Conservation (phyloP, 2,797 vertebrate genomes). For the Urosaurus nigricauda region DNA sequence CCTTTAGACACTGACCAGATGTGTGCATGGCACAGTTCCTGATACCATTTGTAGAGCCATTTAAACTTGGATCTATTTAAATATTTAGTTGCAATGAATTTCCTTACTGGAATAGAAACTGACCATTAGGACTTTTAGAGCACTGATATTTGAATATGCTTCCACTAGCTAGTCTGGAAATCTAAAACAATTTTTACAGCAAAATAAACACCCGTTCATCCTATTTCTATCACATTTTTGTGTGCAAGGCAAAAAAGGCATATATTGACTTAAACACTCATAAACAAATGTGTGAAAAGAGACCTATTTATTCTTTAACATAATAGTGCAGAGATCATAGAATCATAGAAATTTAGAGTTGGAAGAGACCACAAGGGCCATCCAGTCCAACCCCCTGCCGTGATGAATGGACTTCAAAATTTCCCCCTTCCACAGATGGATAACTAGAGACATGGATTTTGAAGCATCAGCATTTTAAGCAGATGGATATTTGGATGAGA, state of each 20-base stretch:
- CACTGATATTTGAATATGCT: neutral
- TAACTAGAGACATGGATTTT: constrained; percentile 19
- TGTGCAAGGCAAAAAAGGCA: neutral
- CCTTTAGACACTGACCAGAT: constrained; percentile 20
- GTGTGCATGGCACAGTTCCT: neutral
- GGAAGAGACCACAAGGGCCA: too few species aligned
- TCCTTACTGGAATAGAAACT: neutral
- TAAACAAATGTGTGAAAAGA: neutral
- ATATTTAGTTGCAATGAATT: neutral
- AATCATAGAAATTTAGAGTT: too few species aligned
- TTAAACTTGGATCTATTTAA: constrained; percentile 14
- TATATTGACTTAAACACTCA: neutral
- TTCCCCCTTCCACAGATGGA: constrained; percentile 38
- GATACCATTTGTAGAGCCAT: neutral
- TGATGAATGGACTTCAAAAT: constrained; percentile 47
- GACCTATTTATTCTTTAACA: neutral
- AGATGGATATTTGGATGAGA: neutral
- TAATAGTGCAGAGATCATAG: constrained; percentile 42
- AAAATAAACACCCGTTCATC: neutral
- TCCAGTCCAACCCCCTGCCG: too few species aligned
- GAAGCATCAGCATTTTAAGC: neutral
- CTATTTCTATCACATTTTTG: neutral
- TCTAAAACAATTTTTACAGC: neutral
- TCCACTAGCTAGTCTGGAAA: neutral
- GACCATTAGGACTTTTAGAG: neutral